Evolutionary conservation across 2,888 invertebrate species (phyloP).

Genomic region (Synanthedon andrenaeformis): DNA sequence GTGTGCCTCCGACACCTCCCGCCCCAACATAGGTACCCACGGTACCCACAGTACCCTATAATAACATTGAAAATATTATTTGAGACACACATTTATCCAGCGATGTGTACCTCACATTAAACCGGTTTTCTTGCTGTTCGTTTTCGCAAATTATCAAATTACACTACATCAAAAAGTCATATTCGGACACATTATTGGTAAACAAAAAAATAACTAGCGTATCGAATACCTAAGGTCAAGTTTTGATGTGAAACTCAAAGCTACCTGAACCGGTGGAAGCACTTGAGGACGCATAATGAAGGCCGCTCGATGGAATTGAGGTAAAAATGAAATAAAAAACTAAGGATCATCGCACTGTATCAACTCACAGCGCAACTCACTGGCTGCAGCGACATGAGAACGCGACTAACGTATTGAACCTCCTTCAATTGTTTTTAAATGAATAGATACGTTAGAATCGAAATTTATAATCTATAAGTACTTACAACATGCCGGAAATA

Average conservation of each 20-base stretch:
- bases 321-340: slow-evolving; percentile 58
- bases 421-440: too few relatives aligned
- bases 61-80: slow-evolving; percentile 26
- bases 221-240: slow-evolving; percentile 65
- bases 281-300: slow-evolving; percentile 61
- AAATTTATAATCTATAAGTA: too few relatives aligned
- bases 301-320: slow-evolving; percentile 52
- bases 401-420: not conserved
- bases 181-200: slow-evolving; percentile 41
- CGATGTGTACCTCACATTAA: slow-evolving; percentile 24
- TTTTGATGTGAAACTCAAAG: slow-evolving; percentile 48
- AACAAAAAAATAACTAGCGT: slow-evolving; percentile 55
- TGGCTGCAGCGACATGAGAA: not conserved
- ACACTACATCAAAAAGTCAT: slow-evolving; percentile 58
- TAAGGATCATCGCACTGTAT: slow-evolving; percentile 60
- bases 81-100: slow-evolving; percentile 19
- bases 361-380: slow-evolving; percentile 7
- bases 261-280: slow-evolving; percentile 62
- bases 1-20: slow-evolving; percentile 53
- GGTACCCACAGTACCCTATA: slow-evolving; percentile 34
- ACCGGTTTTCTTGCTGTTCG: slow-evolving; percentile 46
- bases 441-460: too few relatives aligned
- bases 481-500: too few relatives aligned
- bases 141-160: slow-evolving; percentile 59
- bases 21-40: slow-evolving; percentile 21